Evolutionary conservation across 2,113 vertebrate genomes (phyloP), one percentile per base, ranked within the genome.

Genomic region (Amphiprion ocellaris): DNA sequence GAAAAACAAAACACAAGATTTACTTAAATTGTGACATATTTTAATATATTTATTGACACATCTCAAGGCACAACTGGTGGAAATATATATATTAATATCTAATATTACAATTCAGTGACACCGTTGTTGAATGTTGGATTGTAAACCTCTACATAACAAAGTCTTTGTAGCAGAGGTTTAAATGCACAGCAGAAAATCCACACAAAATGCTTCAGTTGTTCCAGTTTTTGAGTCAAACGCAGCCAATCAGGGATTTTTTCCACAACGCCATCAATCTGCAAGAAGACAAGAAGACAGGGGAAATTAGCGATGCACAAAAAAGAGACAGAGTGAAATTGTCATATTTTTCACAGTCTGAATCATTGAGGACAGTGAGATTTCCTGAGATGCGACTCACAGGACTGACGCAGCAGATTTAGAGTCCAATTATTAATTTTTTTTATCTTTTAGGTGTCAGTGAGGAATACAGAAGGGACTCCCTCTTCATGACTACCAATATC

Each of bases 401-500:
- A 49, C 75, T 83, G 77, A 87, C 76, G 14, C 85, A 81, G 78
- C 72, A 75, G 21, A 75, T 83, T 65, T 66, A 0, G 15, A 61
- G 5, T 12, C 2, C 63, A 41, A 71, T 10, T 46, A 24, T 30
- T 30, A 26, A n/a, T 1, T 26, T 26, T 26, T 26, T 26, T 26
- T 26, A 26, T 26, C 3, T 26, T 26, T 26, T 26, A 26, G 24
- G 10, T 12, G 16, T 10, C n/a, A 39, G 2, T 5, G 33, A 8
- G 60, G 2, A 3, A 55, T 47, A 50, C 4, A 11, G 47, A n/a
- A 39, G 75, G 61, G 60, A 77, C 69, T 75, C 75, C 64, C 69
- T 85, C 52, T 41, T 77, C 64, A 83, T 88, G 82, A 87, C 80
- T 74, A 82, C 76, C 68, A 77, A 80, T 84, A 69, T 87, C 50